Conservation (phyloP, 1,140 invertebrate species). For the Temnothorax nylanderi region DNA sequence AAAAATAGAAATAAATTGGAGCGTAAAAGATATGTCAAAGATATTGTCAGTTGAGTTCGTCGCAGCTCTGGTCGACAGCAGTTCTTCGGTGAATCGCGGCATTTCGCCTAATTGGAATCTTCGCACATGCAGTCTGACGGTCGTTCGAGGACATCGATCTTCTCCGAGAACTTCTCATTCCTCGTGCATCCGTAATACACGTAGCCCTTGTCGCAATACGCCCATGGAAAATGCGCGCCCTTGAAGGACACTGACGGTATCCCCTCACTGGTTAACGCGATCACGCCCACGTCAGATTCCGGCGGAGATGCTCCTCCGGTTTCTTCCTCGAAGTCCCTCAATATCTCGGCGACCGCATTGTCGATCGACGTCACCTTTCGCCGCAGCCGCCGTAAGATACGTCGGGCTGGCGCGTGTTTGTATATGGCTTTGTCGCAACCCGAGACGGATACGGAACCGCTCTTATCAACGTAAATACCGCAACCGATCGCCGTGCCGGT, state of each 20-base stretch:
- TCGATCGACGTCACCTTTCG: background rate
- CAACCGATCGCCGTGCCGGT: constrained; percentile 71
- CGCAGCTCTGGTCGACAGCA: background rate
- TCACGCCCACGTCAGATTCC: constrained; percentile 50
- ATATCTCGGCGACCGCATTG: constrained; percentile 33
- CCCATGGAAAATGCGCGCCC: constrained; percentile 72
- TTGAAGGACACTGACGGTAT: constrained; percentile 63
- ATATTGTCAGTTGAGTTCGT: background rate
- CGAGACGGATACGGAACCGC: constrained; percentile 68
- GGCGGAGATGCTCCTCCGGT: constrained; percentile 20
- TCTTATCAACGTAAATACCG: constrained; percentile 69
- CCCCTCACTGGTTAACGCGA: constrained; percentile 62
- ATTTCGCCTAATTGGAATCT: constrained; percentile 7
- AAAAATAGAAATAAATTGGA: background rate
- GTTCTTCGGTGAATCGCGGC: background rate
- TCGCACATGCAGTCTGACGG: constrained; percentile 70
- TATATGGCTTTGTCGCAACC: constrained; percentile 69
- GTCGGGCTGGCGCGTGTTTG: constrained; percentile 65
- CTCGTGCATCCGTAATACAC: constrained; percentile 68
- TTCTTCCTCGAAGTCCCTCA: constrained; percentile 57
- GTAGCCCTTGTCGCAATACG: constrained; percentile 63
- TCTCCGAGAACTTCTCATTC: constrained; percentile 65
- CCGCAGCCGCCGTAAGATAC: constrained; percentile 58
- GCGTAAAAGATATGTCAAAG: background rate
- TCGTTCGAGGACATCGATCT: constrained; percentile 64